Evolutionary conservation across 2,888 invertebrate species (phyloP).

Genomic region (Campoplex capitator): DNA sequence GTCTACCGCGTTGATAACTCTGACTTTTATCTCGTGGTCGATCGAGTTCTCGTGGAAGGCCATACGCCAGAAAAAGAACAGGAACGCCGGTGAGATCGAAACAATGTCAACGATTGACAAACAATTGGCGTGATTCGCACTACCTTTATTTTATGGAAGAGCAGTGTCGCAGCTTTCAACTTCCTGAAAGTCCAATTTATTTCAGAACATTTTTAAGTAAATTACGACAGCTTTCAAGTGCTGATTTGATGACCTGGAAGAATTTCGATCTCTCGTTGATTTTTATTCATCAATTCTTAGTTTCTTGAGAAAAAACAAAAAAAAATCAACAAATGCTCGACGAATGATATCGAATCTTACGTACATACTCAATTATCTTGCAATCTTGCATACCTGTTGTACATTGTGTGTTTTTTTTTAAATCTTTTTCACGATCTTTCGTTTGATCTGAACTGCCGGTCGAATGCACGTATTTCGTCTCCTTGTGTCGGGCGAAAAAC

Average conservation of each 20-base stretch:
- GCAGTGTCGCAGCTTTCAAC: not conserved
- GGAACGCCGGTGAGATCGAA: conserved; percentile 22
- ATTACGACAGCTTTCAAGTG: not conserved
- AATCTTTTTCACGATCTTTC: not conserved
- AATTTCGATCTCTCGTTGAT: conserved; percentile 4
- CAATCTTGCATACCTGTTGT: not conserved
- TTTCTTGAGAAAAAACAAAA: not conserved
- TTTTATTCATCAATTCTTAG: not conserved
- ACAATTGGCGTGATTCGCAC: conserved; percentile 34
- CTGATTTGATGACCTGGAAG: not conserved
- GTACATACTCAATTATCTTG: not conserved
- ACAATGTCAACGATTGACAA: conserved; percentile 43
- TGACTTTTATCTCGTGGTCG: conserved; percentile 75
- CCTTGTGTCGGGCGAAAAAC: not conserved
- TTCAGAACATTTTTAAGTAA: not conserved
- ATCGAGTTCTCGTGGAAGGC: conserved; percentile 71
- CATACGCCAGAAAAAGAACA: conserved; percentile 56
- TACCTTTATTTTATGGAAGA: conserved; percentile 4
- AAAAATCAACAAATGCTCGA: not conserved
- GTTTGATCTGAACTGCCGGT: not conserved
- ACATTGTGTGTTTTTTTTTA: not conserved
- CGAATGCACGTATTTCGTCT: not conserved
- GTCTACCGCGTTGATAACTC: conserved; percentile 80
- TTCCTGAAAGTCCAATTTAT: not conserved
- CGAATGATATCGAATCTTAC: not conserved